Base-by-base conservation (phyloP, 1,140 invertebrate species). In the Scaptomyza graminum region DNA sequence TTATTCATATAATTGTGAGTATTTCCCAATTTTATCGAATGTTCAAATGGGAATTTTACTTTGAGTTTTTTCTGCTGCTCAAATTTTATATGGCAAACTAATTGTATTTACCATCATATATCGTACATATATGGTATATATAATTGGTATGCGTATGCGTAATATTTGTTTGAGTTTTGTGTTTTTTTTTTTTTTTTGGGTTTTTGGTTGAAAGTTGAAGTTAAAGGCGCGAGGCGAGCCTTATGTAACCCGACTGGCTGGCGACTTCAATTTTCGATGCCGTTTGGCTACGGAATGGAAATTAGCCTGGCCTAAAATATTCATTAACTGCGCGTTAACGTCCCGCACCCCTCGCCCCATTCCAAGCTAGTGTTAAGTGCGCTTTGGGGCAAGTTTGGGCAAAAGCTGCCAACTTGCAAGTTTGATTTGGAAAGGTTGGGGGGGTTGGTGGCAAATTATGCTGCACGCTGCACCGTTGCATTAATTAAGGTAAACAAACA, bases 401-500 rank as follows among this genome's bases (percentile, higher is more conserved):
- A 2, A 22, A 22, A 22, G 18, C 46, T 66, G 60, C 37, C 49
- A 18, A 50, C 34, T 22, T 59, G 52, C 52, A 13, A 57, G 44
- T 22, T 22, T 22, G 18, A 22, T 22, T 22, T 22, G 18, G 4
- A 22, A 50, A 6, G 43, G 18, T 11, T 5, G 8, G 47, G 15
- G 62, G 16, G 37, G 31, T 6, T 15, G 28, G 39, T 49, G 51
- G 28, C 47, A 70, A 71, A 70, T 59, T 70, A 71, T 71, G 72
- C 55, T 59, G 63, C 37, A 41, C 25, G 41, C 39, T 57, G 59
- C 52, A 64, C 47, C 70, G 56, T 69, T 87, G 83, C 83, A 83
- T 87, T 87, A 87, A 87, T 87, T 87, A 87, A 83, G 79, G 83
- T 87, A 87, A 87, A 87, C 76, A 88, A 88, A 88, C 83, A 75